Evolutionary conservation across 2,797 vertebrate genomes (phyloP).

Genomic region (Allobates femoralis): DNA sequence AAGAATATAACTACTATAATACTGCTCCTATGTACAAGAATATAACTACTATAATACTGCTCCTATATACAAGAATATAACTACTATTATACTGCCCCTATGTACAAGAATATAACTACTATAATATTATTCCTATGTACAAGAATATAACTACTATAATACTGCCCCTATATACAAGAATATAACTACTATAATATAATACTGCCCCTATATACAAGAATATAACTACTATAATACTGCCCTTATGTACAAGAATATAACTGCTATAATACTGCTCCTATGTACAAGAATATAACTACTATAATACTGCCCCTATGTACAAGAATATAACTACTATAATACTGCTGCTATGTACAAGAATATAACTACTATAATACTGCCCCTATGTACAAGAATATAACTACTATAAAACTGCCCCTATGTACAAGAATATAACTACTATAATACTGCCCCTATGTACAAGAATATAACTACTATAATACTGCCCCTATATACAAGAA

Average conservation of each 20-base stretch:
- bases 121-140: background rate
- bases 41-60: conserved; percentile 5
- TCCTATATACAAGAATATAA: conserved; percentile 4
- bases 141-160: conserved; percentile 22
- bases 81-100: conserved; percentile 11
- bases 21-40: background rate
- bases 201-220: conserved; percentile 6
- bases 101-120: conserved; percentile 13
- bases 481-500: background rate
- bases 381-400: background rate
- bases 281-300: background rate
- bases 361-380: conserved; percentile 27
- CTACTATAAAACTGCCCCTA: background rate
- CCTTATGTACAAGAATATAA: conserved; percentile 17
- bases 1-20: conserved; percentile 15
- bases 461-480: conserved; percentile 19
- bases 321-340: conserved; percentile 11
- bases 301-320: background rate
- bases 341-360: background rate
- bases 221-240: conserved; percentile 21
- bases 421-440: conserved; percentile 11
- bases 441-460: conserved; percentile 15
- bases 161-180: conserved; percentile 13
- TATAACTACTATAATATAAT: background rate
- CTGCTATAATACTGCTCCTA: conserved; percentile 13